phyloP scores from a whole-genome alignment of 1,140 invertebrate species.

The Parasteatoda tepidariorum region DNA sequence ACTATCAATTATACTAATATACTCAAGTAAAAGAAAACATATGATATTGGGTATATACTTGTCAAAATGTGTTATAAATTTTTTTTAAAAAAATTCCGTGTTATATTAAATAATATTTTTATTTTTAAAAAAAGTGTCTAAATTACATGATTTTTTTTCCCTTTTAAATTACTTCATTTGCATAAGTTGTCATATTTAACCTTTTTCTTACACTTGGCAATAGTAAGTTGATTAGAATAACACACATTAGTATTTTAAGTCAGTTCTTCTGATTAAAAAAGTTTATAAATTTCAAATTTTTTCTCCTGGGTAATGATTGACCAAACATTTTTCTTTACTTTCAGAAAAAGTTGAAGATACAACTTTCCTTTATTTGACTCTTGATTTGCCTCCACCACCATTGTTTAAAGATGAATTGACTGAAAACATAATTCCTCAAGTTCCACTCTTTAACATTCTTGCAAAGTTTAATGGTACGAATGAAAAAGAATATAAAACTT shows the following conservation, averaged over 20 bases:
- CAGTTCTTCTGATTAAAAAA: neutral
- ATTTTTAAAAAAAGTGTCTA: too few relatives aligned
- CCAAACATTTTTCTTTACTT: conserved; percentile 10
- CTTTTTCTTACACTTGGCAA: neutral
- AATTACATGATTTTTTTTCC: too few relatives aligned
- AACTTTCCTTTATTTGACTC: conserved; percentile 95
- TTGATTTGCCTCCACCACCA: conserved; percentile 93
- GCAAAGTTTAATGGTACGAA: conserved; percentile 95
- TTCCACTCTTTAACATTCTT: conserved; percentile 92
- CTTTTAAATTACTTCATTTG: neutral
- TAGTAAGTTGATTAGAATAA: neutral
- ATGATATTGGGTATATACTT: too few relatives aligned
- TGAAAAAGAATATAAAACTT: conserved; percentile 99
- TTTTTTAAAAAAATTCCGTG: too few relatives aligned
- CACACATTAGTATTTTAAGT: neutral
- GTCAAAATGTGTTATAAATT: too few relatives aligned
- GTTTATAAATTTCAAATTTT: neutral
- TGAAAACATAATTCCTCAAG: conserved; percentile 99
- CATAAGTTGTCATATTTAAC: neutral
- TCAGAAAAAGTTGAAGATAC: conserved; percentile 85
- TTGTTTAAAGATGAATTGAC: conserved; percentile 96
- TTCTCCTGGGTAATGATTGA: neutral
- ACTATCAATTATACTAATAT: too few relatives aligned
- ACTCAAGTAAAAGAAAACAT: too few relatives aligned
- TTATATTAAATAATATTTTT: too few relatives aligned